phyloP scores from a whole-genome alignment of 2,797 vertebrate species.

The Neoniphon sammara region DNA sequence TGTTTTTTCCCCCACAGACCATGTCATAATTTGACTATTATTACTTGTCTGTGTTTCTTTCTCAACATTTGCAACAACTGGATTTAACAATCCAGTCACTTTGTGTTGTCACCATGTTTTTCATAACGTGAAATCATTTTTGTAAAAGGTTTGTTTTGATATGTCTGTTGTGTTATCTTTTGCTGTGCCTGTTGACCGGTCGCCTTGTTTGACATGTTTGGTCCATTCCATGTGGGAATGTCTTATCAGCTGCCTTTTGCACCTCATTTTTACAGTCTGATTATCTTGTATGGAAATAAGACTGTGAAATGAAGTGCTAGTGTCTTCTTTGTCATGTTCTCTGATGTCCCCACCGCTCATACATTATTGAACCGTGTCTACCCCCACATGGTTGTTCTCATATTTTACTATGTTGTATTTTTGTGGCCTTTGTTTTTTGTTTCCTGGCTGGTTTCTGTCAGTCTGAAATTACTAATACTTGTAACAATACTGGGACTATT shows the following conservation, averaged over 20 bases:
- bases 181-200: slow-evolving; percentile 41
- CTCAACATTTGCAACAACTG: neutral
- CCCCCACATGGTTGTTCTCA: slow-evolving; percentile 6
- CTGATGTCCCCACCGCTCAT: neutral
- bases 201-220: slow-evolving; percentile 22
- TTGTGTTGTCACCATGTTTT: slow-evolving; percentile 37
- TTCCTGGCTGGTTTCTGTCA: neutral
- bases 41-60: slow-evolving; percentile 10
- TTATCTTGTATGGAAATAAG: slow-evolving; percentile 7
- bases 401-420: neutral
- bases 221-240: slow-evolving; percentile 34
- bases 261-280: slow-evolving; percentile 14
- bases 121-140: slow-evolving; percentile 11
- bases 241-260: slow-evolving; percentile 43
- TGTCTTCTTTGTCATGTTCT: slow-evolving; percentile 5
- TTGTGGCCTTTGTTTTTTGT: neutral
- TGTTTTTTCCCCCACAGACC: neutral
- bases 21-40: slow-evolving; percentile 1
- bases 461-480: slow-evolving; percentile 8
- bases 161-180: slow-evolving; percentile 34
- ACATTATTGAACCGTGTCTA: neutral
- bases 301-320: slow-evolving; percentile 18
- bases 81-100: slow-evolving; percentile 28
- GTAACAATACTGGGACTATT: slow-evolving; percentile 3
- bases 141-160: slow-evolving; percentile 12